A percentile compares a stretch with the other conserved stretches of the same genome.
Evolutionary conservation across 2,113 vertebrate genomes (phyloP).

Genomic region (Austrofundulus limnaeus): DNA sequence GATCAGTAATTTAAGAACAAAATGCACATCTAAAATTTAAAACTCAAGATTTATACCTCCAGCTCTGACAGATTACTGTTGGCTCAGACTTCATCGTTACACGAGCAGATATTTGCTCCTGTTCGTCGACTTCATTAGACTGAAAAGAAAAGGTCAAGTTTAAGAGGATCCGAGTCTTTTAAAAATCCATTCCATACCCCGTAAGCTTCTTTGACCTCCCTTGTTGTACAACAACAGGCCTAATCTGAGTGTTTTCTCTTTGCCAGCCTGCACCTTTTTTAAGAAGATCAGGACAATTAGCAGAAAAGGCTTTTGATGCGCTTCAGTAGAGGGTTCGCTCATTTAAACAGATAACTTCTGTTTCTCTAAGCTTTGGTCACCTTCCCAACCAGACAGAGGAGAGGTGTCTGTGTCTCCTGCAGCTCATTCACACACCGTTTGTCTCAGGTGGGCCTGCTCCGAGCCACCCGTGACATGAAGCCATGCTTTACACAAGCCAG

Average conservation of each 20-base stretch:
- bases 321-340: conserved; percentile 45
- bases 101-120: conserved; percentile 14
- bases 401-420: neutral
- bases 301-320: conserved; percentile 28
- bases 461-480: conserved; percentile 54
- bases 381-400: conserved; percentile 27
- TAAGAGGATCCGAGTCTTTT: conserved; percentile 67
- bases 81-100: neutral
- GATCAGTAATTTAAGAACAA: conserved; percentile 25
- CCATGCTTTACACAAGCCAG: conserved; percentile 55
- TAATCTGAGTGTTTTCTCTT: conserved; percentile 61
- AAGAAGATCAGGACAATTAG: conserved; percentile 61
- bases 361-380: conserved; percentile 41
- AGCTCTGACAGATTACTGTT: neutral
- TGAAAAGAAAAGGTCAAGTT: conserved; percentile 39
- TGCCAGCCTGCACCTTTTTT: conserved; percentile 45
- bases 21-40: neutral
- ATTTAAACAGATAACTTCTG: conserved; percentile 46
- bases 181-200: conserved; percentile 54
- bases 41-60: neutral
- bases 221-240: conserved; percentile 26
- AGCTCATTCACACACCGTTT: conserved; percentile 40
- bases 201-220: conserved; percentile 50
- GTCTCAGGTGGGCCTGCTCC: conserved; percentile 60
- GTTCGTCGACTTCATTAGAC: conserved; percentile 47